Conservation (phyloP, 2,888 invertebrate genomes). For the Idaea straminata region DNA sequence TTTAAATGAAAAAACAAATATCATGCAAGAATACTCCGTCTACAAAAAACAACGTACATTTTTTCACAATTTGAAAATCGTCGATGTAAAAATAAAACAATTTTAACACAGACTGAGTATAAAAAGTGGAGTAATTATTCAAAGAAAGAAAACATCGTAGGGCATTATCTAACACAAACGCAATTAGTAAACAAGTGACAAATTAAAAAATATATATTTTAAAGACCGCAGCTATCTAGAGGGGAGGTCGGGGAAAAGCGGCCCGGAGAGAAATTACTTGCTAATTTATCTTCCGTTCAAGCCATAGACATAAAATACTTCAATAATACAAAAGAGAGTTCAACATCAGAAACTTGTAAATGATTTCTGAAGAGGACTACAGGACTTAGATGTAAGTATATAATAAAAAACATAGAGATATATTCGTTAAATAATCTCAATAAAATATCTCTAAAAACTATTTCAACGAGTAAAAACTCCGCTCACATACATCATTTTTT, state of each 20-base stretch:
- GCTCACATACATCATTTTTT: too few relatives aligned
- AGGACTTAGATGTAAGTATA: too few relatives aligned
- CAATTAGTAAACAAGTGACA: conserved; percentile 14
- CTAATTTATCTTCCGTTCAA: background rate
- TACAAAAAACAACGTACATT: background rate
- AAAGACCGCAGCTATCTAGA: conserved; percentile 3
- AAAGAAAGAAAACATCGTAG: background rate
- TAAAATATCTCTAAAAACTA: too few relatives aligned
- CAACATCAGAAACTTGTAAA: too few relatives aligned
- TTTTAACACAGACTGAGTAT: background rate
- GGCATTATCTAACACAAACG: conserved; percentile 4
- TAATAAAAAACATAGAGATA: too few relatives aligned
- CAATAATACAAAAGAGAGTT: background rate
- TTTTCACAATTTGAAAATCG: background rate
- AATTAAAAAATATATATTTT: conserved; percentile 16
- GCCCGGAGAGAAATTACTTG: background rate
- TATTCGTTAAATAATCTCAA: too few relatives aligned
- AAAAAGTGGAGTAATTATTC: background rate
- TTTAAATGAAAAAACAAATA: background rate
- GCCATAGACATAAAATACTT: background rate
- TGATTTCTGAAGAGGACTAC: too few relatives aligned
- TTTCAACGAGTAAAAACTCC: too few relatives aligned
- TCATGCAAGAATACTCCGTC: background rate
- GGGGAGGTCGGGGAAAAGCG: background rate
- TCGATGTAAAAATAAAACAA: background rate